Evolutionary conservation across 2,113 vertebrate species (phyloP).

Genomic region (Piliocolobus tephrosceles): DNA sequence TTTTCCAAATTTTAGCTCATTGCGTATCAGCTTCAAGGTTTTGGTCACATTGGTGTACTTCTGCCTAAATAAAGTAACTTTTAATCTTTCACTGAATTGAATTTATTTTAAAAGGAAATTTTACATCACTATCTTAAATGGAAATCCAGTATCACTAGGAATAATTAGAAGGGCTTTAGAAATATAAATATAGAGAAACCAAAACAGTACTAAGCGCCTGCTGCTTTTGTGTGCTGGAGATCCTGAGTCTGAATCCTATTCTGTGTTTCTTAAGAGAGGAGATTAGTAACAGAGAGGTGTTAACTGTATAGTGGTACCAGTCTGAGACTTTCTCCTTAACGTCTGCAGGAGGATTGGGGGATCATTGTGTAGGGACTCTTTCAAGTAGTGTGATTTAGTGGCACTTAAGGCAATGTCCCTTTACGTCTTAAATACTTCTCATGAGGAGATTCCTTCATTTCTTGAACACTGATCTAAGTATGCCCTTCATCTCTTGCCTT

Average conservation of each 20-base stretch:
- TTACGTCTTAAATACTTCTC: background rate
- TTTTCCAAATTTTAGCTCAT: background rate
- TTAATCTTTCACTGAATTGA: background rate
- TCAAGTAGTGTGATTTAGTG: too few relatives aligned
- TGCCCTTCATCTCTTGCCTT: background rate
- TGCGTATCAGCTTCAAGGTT: fast-evolving
- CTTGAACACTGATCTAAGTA: background rate
- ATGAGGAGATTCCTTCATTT: background rate
- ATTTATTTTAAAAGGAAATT: constrained; percentile 20
- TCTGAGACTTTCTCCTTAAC: background rate
- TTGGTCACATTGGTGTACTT: background rate
- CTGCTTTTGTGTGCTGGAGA: background rate
- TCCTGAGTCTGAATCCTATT: background rate
- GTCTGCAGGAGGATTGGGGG: background rate
- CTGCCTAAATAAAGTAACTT: background rate
- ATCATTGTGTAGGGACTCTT: background rate
- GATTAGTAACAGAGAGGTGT: background rate
- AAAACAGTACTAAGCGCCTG: background rate
- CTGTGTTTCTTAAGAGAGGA: background rate
- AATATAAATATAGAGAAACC: background rate
- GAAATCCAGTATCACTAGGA: background rate
- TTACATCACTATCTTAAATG: background rate
- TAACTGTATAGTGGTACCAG: background rate
- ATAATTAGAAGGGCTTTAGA: background rate
- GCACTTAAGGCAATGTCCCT: background rate